phyloP scores from a whole-genome alignment of 2,888 invertebrate species.

The Limenitis camilla region DNA sequence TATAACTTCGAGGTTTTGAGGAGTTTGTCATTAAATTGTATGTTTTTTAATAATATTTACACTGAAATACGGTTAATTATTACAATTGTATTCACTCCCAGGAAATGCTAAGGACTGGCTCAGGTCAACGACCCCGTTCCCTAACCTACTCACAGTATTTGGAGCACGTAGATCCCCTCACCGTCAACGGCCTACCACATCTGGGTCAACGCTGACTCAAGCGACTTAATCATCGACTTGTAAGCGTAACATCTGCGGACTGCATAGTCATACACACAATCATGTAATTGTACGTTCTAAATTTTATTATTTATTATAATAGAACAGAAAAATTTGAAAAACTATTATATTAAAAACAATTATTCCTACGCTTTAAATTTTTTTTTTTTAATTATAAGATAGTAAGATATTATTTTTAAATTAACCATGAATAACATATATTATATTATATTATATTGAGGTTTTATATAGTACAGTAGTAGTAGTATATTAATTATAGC shows the following conservation, averaged over 20 bases:
- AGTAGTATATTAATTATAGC: too few relatives aligned
- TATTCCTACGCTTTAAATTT: not conserved
- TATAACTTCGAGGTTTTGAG: too few relatives aligned
- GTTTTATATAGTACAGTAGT: too few relatives aligned
- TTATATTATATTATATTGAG: too few relatives aligned
- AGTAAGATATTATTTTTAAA: too few relatives aligned
- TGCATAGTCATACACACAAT: conserved; percentile 26
- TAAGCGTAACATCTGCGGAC: conserved; percentile 39
- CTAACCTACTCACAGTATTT: conserved; percentile 69
- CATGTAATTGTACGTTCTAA: conserved; percentile 19
- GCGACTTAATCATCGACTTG: conserved; percentile 56
- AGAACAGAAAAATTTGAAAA: not conserved
- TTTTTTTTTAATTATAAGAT: not conserved
- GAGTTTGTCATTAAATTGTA: too few relatives aligned
- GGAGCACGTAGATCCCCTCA: conserved; percentile 60
- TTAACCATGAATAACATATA: too few relatives aligned
- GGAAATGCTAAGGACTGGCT: conserved; percentile 46
- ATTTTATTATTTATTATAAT: conserved; percentile 10
- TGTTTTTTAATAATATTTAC: too few relatives aligned
- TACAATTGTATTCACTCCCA: conserved; percentile 40
- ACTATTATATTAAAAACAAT: not conserved
- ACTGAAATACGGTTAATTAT: too few relatives aligned
- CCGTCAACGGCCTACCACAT: conserved; percentile 59
- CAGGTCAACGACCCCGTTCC: conserved; percentile 63
- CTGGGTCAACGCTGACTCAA: conserved; percentile 67